Evolutionary conservation across 2,888 invertebrate genomes (phyloP), one percentile per base, ranked within the genome.

Genomic region (Tanypteryx hageni): DNA sequence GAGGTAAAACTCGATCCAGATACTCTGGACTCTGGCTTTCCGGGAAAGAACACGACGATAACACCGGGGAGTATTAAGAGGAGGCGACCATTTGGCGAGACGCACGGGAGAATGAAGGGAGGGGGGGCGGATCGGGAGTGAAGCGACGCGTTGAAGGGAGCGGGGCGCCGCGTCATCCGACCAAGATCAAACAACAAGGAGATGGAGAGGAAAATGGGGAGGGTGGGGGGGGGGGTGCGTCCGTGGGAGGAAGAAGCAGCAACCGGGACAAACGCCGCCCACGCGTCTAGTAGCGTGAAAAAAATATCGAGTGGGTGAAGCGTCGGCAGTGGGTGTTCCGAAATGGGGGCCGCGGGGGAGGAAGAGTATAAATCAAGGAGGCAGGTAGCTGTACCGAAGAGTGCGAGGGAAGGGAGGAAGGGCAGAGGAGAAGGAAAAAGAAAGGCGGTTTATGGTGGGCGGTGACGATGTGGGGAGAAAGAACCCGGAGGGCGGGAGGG

Each of bases 291-390:
- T 44, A 44, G 44, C 44, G 44, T 16, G 13, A 22, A 22, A 56
- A 85, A 14, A 85, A n/a, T 10, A 84, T 84, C 56, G 84, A n/a
- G 22, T 58, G 58, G 85, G n/a, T 13, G 85, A 56, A 16, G 85
- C 9, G 83, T 18, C 31, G 59, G 85, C 22, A 58, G 58, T 13
- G 58, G 58, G 22, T 14, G 59, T 27, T 57, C 58, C 10, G 27
- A 59, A 59, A 59, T 22, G 85, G 14, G 22, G 22, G 8, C 7
- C 22, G 85, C 22, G 59, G 59, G 61, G 61, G 61, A 61, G 27
- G 8, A n/a, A 4, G 61, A 61, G 27, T 18, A 83, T 57, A 83
- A n/a, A n/a, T 56, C 14, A 44, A 44, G 44, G 44, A 44, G 44
- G 44, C 44, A 44, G 44, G 44, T 44, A 44, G 44, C 3, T 44